These are phyloP conservation scores for Anthrax anthrax DNA, from an alignment of 2,888 invertebrate species.

Conservation along the genomic window DNA sequence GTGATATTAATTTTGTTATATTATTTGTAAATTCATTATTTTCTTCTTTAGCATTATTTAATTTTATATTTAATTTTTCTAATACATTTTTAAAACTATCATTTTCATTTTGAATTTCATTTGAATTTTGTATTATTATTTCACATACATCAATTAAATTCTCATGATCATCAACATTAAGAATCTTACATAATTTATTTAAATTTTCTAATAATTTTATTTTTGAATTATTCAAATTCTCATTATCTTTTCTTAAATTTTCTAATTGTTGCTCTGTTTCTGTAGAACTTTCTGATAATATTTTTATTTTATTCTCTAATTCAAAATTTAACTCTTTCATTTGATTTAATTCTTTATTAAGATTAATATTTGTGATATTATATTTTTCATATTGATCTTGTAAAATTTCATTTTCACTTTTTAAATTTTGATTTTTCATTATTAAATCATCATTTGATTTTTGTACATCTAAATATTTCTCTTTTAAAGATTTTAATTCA, in stretches of 20 bases:
- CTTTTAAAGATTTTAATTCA: neutral
- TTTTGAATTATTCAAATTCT: constrained; percentile 16
- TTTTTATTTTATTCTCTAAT: constrained; percentile 2
- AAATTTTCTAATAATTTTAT: constrained; percentile 20
- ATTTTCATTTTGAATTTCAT: constrained; percentile 12
- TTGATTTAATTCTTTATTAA: constrained; percentile 9
- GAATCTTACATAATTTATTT: constrained; percentile 19
- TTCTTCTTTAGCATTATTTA: constrained; percentile 11
- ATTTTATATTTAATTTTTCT: constrained; percentile 12
- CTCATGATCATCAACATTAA: constrained; percentile 12
- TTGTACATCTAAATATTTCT: neutral
- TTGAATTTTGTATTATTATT: constrained; percentile 9
- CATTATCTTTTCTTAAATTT: constrained; percentile 12
- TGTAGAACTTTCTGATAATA: constrained; percentile 8
- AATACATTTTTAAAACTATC: constrained; percentile 10
- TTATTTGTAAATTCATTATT: constrained; percentile 15
- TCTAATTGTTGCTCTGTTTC: constrained; percentile 14
- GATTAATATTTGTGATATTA: neutral
- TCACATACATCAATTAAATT: constrained; percentile 10
- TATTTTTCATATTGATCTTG: neutral
- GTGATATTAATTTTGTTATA: constrained; percentile 15
- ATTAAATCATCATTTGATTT: neutral
- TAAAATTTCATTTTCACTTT: neutral
- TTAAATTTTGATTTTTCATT: neutral
- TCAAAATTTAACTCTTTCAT: constrained; percentile 16